These are phyloP conservation scores for Tenodera sinensis DNA, from an alignment of 2,888 invertebrate species.

Conservation along the genomic window DNA sequence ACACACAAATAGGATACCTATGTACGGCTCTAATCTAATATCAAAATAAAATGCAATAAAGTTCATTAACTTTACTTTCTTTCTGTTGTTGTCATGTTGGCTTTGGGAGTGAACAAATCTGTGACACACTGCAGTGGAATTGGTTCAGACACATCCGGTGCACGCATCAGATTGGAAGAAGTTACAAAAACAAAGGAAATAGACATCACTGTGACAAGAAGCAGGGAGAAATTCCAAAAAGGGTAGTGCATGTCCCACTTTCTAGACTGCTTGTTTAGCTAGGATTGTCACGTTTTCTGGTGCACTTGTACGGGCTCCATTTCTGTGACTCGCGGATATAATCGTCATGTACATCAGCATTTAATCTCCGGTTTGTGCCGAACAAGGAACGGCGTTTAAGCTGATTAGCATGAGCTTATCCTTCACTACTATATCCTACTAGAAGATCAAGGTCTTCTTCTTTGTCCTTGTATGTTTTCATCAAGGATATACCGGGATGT, in stretches of 20 bases:
- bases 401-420: not conserved
- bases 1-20: too few species aligned
- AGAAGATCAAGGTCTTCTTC: not conserved
- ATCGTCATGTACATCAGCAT: not conserved
- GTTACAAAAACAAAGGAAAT: not conserved
- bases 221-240: not conserved
- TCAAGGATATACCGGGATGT: too few species aligned
- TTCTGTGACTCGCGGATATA: not conserved
- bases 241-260: not conserved
- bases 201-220: not conserved
- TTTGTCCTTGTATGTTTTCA: too few species aligned
- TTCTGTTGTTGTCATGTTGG: too few species aligned
- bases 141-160: not conserved
- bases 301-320: not conserved
- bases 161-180: not conserved
- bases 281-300: not conserved
- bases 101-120: too few species aligned
- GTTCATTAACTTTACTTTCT: too few species aligned
- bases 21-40: too few species aligned
- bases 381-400: not conserved
- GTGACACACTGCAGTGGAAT: too few species aligned
- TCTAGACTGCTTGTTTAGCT: not conserved
- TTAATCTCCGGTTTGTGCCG: not conserved
- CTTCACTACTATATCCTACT: not conserved
- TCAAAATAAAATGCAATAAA: too few species aligned